Conservation (phyloP, 2,797 vertebrate species). For the Sebastes diploproa region DNA sequence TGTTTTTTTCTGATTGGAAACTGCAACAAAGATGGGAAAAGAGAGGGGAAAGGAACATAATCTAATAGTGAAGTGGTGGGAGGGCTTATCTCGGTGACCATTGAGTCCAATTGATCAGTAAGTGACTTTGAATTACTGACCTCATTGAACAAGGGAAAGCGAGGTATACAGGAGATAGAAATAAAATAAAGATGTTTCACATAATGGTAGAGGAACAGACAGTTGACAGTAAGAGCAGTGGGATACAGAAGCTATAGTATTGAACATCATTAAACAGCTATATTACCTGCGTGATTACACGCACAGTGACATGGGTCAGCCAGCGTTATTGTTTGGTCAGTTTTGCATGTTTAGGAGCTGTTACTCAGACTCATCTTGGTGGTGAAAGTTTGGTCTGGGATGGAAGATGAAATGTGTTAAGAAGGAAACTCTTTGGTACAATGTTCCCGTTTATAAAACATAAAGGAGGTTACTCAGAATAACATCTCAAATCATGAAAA, state of each 20-base stretch:
- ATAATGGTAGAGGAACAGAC: not conserved
- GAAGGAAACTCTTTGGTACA: not conserved
- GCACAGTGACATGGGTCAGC: not conserved
- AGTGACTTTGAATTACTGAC: not conserved
- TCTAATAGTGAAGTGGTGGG: not conserved
- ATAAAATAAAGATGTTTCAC: not conserved
- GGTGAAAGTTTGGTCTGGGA: not conserved
- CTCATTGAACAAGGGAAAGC: not conserved
- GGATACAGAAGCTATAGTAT: not conserved
- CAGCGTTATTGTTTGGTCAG: not conserved
- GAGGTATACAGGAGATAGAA: not conserved
- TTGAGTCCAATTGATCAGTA: not conserved
- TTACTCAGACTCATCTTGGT: not conserved
- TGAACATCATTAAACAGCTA: not conserved
- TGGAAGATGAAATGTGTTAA: not conserved
- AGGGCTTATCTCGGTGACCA: not conserved
- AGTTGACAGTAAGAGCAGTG: not conserved
- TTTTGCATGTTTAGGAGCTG: not conserved
- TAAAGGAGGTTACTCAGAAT: not conserved
- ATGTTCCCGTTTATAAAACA: not conserved
- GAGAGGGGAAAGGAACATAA: not conserved
- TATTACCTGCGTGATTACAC: not conserved
- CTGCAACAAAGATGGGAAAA: not conserved
- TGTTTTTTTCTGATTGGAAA: not conserved
- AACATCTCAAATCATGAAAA: not conserved